phyloP scores from a whole-genome alignment of 2,888 invertebrate species.

The Platerodrilus igneus region DNA sequence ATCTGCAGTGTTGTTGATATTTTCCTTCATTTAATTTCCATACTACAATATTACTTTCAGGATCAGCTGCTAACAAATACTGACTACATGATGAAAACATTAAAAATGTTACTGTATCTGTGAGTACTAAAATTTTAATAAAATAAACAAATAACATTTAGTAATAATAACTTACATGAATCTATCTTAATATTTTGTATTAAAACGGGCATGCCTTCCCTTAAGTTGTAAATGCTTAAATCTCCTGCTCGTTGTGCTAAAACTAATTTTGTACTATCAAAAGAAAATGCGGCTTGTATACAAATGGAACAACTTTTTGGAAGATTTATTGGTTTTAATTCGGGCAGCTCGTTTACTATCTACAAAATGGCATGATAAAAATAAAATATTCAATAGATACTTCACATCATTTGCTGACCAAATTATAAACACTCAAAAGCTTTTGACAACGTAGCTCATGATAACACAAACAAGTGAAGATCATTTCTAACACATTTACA shows the following conservation, averaged over 20 bases:
- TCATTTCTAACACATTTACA: no score
- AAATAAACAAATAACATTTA: constrained; percentile 11
- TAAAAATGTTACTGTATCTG: constrained; percentile 53
- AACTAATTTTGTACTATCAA: constrained; percentile 46
- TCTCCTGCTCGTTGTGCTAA: constrained; percentile 44
- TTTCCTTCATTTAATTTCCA: constrained; percentile 51
- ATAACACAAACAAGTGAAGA: no score
- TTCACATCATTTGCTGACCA: no score
- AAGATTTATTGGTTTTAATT: constrained; percentile 41
- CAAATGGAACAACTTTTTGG: constrained; percentile 43
- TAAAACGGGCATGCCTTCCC: constrained; percentile 39
- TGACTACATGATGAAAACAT: constrained; percentile 52
- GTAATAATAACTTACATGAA: constrained; percentile 35
- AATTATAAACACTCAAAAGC: no score
- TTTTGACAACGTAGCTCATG: no score
- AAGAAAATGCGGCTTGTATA: constrained; percentile 45
- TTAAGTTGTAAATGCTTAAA: constrained; percentile 46
- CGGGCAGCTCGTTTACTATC: constrained; percentile 30
- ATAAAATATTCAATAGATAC: constrained; percentile 4
- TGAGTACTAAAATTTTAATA: constrained; percentile 51
- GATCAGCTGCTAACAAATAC: constrained; percentile 66
- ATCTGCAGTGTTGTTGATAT: constrained; percentile 51
- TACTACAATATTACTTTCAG: constrained; percentile 60
- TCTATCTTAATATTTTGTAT: constrained; percentile 44
- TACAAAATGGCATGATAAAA: no score